Percentiles rank a stretch among this genome's conserved stretches.
phyloP scores from a whole-genome alignment of 2,888 invertebrate species.

The Ecliptopera silaceata region DNA sequence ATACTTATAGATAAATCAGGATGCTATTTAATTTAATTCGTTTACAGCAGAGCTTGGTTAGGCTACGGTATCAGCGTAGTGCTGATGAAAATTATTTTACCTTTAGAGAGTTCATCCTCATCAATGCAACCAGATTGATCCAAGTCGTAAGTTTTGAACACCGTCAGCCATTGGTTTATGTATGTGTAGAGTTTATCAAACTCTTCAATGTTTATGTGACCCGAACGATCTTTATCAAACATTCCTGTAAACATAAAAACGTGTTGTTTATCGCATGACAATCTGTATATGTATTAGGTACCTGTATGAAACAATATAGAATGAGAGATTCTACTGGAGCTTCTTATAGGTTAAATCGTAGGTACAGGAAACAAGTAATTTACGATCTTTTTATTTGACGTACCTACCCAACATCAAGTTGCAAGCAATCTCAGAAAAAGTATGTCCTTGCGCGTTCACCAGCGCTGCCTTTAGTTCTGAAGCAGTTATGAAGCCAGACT shows the following conservation, averaged over 20 bases:
- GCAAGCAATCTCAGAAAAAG: slow-evolving; percentile 92
- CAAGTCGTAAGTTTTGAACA: slow-evolving; percentile 93
- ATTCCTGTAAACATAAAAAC: slow-evolving; percentile 83
- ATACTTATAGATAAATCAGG: too few species aligned
- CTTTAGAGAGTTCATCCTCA: slow-evolving; percentile 88
- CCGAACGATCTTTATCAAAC: slow-evolving; percentile 93
- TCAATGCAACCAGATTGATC: slow-evolving; percentile 94
- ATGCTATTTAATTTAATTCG: too few species aligned
- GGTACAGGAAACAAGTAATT: too few species aligned
- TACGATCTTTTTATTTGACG: too few species aligned
- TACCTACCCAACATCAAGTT: slow-evolving; percentile 91
- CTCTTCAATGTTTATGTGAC: slow-evolving; percentile 92
- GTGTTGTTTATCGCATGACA: too few species aligned
- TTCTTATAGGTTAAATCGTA: too few species aligned
- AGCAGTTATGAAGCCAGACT: slow-evolving; percentile 91
- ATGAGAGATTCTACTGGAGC: too few species aligned
- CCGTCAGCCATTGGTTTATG: slow-evolving; percentile 93
- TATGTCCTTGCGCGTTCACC: slow-evolving; percentile 92
- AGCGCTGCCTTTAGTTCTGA: slow-evolving; percentile 90
- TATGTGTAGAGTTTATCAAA: slow-evolving; percentile 94
- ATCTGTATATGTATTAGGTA: too few species aligned
- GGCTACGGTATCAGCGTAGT: too few species aligned
- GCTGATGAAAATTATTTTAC: slow-evolving; percentile 66
- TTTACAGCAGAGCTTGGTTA: too few species aligned
- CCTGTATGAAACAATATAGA: too few species aligned